These are phyloP conservation scores for Vespertilio murinus DNA, from an alignment of 2,797 vertebrate genomes.

Conservation along the genomic window DNA sequence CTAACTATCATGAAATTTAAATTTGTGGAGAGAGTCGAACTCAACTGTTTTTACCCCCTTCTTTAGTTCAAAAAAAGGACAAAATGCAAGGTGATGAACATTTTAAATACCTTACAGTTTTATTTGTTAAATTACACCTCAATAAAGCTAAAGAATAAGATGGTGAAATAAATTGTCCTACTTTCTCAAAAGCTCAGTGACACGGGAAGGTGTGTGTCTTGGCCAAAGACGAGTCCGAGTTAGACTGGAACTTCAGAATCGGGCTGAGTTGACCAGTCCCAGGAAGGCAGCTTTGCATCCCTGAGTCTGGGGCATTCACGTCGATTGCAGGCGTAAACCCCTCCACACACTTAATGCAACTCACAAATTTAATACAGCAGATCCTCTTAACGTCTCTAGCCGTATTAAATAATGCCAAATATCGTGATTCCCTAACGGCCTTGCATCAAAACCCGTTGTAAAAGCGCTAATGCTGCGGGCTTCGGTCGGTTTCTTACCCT, in stretches of 20 bases:
- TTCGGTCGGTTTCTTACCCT: conserved; percentile 35
- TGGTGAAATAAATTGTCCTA: not conserved
- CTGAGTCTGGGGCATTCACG: not conserved
- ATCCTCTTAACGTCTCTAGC: conserved; percentile 16
- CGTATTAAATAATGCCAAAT: conserved; percentile 5
- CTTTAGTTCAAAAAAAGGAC: not conserved
- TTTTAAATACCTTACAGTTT: not conserved
- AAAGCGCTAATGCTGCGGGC: conserved; percentile 35
- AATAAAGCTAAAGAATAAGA: not conserved
- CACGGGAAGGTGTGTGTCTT: not conserved
- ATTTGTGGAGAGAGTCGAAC: not conserved
- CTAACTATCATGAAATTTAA: not conserved
- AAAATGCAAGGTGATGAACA: not conserved
- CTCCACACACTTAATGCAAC: conserved; percentile 41
- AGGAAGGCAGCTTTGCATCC: not conserved
- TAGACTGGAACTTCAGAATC: not conserved
- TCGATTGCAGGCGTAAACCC: conserved; percentile 17
- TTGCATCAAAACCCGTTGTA: conserved; percentile 4
- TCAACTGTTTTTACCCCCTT: not conserved
- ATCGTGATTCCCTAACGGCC: not conserved
- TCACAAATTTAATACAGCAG: not conserved
- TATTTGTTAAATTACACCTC: not conserved
- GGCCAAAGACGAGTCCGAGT: not conserved
- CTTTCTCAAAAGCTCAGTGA: not conserved
- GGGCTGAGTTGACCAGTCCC: not conserved